Evolutionary conservation across 2,888 invertebrate genomes (phyloP), one percentile per base, ranked within the genome.

Genomic region (Cyclophora punctaria): DNA sequence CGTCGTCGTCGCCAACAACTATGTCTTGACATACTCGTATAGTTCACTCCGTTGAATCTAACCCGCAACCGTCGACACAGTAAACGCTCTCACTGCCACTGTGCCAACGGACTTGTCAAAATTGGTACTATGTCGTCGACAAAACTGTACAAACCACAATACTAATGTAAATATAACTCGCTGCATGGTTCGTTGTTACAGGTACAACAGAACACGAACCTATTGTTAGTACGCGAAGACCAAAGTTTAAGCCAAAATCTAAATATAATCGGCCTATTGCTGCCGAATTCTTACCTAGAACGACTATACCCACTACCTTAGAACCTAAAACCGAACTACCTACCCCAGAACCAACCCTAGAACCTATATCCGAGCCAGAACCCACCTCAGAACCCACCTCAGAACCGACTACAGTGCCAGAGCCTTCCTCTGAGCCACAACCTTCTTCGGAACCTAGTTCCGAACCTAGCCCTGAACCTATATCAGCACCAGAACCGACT

Each of bases 121-220:
- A 20, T 20, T 20, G 20, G 20, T 20, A 20, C 20, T 20, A 20
- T 20, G 20, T 20, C 20, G 20, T 20, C 20, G 20, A 20, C 20
- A 1, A 20, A 20, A 20, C 20, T 62, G 62, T 62, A 59, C 45
- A 60, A 59, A 66, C 59, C 49, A 52, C 64, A 3, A 44, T 65
- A 66, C 66, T 68, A 70, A 69, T 74, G 73, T 74, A 72, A 62
- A 71, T 73, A 74, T 75, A 75, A 75, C 5, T 37, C 71, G 62
- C 64, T 74, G 88, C 88, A 88, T 85, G 86, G 68, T 80, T 81
- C 81, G 64, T 83, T 80, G 83, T 84, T 87, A 63, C 88, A 88
- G 88, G 79, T 62, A 70, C 92, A 5, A 87, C 90, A 37, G 60
- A 57, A 50, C 57, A 41, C 45, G 64, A 65, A 72, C 58, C 65